Evolutionary conservation across 2,113 vertebrate species (phyloP).

Genomic region (Sterna hirundo): DNA sequence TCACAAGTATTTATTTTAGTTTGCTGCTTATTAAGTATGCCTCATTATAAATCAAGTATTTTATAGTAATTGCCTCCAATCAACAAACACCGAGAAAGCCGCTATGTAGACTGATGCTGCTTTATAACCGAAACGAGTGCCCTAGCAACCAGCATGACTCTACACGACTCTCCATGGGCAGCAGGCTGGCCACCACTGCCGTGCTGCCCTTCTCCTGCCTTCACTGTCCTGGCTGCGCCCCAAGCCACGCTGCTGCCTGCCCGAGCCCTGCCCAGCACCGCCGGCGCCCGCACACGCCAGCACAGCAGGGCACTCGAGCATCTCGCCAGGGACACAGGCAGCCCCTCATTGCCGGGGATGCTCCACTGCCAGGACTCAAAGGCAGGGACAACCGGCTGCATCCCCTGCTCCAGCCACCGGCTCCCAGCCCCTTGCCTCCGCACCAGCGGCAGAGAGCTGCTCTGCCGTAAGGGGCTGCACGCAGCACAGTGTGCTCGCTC

Average conservation of each 20-base stretch:
- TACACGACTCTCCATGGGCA: accelerated
- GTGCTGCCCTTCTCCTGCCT: background rate
- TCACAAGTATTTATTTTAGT: constrained; percentile 47
- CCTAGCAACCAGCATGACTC: background rate
- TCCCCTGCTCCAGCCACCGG: background rate
- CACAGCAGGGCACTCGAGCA: background rate
- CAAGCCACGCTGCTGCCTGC: background rate
- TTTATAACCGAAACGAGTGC: background rate
- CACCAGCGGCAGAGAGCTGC: background rate
- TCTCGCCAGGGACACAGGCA: background rate
- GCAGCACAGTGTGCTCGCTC: background rate
- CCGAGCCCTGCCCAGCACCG: background rate
- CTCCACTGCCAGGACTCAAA: background rate
- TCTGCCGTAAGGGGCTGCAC: accelerated
- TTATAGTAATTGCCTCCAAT: constrained; percentile 50
- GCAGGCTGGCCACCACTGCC: background rate
- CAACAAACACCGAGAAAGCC: constrained; percentile 1
- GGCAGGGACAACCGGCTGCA: background rate
- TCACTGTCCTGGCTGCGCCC: background rate
- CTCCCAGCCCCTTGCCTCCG: background rate
- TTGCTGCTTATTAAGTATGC: constrained; percentile 42
- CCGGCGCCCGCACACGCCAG: background rate
- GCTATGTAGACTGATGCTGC: background rate
- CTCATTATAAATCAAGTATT: constrained; percentile 60
- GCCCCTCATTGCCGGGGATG: background rate